Base-by-base conservation (phyloP, 2,888 invertebrate genomes). In the Alsophila aescularia region DNA sequence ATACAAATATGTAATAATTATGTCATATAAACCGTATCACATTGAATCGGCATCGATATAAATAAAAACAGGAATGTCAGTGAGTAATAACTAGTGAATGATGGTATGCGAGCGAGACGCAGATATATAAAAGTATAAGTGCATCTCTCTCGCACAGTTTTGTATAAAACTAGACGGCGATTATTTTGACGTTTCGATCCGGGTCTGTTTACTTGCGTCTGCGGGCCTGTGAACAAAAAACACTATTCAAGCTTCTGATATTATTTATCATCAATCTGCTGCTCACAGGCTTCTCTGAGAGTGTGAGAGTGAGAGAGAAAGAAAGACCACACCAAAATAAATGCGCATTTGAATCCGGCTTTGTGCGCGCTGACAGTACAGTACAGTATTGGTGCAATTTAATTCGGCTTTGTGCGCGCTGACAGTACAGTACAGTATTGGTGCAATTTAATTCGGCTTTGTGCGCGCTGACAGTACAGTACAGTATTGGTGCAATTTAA, bases 201-300 rank as follows among this genome's bases (percentile, higher is more conserved):
- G 12, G 9, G 27, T 52, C 52, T 2, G 44, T 62, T 70, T 80
- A 87, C 79, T 88, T 87, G 69, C 87, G 73, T 79, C 85, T 80
- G 82, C 82, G 81, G 37, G 83, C 82, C 89, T 88, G 85, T 8
- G 58, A 58, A 67, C 47, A 75, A 73, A 64, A 56, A 59, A 47
- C 3, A 32, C 12, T 5, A 2, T 13, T 13, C 7, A 24, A 2
- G 8, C 5, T 7, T 24, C 7, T 7, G 7, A 18, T 18, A 7
- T 7, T 2, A 24, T 24, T 7, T 8, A 1, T 24, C 8, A 5
- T 8, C 24, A 24, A n/a, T n/a, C 24, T 7, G 24, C 24, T 24
- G 24, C 5, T 4, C 2, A 6, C 7, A 24, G 24, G 24, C 8
- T 24, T 24, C 18, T 24, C 24, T 24, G n/a, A n/a, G n/a, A n/a